Conservation (phyloP, 2,888 invertebrate genomes). For the Spisula solida region DNA sequence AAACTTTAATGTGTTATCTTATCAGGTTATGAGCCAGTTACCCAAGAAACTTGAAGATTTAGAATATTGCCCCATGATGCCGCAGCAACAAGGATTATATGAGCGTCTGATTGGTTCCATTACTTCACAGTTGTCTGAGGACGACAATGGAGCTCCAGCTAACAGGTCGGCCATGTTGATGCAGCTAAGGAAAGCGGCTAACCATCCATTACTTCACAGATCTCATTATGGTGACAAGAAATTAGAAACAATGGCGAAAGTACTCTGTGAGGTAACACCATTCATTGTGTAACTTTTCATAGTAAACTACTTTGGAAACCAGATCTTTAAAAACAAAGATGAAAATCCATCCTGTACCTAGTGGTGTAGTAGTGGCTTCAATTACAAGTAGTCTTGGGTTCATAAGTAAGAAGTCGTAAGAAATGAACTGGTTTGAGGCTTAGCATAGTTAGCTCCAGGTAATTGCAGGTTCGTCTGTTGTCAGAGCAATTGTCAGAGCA, state of each 20-base stretch:
- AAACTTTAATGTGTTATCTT: not conserved
- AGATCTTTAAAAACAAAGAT: too few species aligned
- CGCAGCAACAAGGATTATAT: conserved; percentile 93
- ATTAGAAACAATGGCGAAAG: conserved; percentile 91
- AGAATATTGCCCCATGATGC: conserved; percentile 91
- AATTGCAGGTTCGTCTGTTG: too few species aligned
- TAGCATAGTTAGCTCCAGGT: too few species aligned
- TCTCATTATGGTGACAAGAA: conserved; percentile 90
- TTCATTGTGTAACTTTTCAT: not conserved
- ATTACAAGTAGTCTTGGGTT: too few species aligned
- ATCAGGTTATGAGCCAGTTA: conserved; percentile 90
- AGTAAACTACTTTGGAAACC: too few species aligned
- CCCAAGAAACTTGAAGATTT: conserved; percentile 94
- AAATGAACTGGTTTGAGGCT: too few species aligned
- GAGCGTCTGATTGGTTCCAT: conserved; percentile 90
- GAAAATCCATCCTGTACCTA: too few species aligned
- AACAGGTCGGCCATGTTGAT: conserved; percentile 89
- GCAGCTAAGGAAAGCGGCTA: conserved; percentile 97
- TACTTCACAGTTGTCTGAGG: conserved; percentile 61
- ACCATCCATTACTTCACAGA: conserved; percentile 96
- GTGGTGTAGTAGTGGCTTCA: too few species aligned
- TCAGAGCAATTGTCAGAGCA: too few species aligned
- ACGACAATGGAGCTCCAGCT: conserved; percentile 44
- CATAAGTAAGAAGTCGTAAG: too few species aligned
- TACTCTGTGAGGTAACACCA: conserved; percentile 80